A percentile compares a stretch with the other conserved stretches of the same genome.
Evolutionary conservation across 2,888 invertebrate species (phyloP).

Genomic region (Hofmannophila pseudospretella): DNA sequence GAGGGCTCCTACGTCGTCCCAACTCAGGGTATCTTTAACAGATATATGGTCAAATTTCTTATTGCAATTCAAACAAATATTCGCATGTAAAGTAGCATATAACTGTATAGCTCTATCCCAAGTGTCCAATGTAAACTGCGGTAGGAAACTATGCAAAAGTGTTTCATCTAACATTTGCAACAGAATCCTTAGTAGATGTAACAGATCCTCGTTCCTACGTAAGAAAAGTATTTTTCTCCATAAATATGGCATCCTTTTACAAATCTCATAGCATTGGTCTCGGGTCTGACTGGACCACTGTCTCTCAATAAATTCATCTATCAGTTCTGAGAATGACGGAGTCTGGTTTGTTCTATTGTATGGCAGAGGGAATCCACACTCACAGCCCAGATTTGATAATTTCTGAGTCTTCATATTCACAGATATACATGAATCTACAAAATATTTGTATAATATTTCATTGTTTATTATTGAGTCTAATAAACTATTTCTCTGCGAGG

Average conservation of each 20-base stretch:
- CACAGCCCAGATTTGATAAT: constrained; percentile 66
- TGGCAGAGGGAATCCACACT: constrained; percentile 79
- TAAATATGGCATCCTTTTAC: constrained; percentile 79
- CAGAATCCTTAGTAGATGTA: constrained; percentile 73
- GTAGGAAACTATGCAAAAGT: constrained; percentile 72
- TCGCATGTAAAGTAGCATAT: constrained; percentile 75
- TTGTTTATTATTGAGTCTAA: constrained; percentile 54
- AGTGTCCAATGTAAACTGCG: constrained; percentile 74
- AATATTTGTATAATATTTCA: constrained; percentile 66
- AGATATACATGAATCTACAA: constrained; percentile 77
- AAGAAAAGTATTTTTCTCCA: constrained; percentile 78
- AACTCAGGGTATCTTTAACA: constrained; percentile 70
- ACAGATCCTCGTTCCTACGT: constrained; percentile 65
- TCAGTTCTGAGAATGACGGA: constrained; percentile 74
- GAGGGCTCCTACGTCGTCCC: constrained; percentile 78
- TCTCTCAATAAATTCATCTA: constrained; percentile 74
- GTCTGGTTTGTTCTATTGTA: constrained; percentile 53
- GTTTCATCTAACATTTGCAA: constrained; percentile 79
- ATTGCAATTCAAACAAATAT: constrained; percentile 80
- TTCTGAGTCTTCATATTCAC: constrained; percentile 66
- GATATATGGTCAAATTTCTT: constrained; percentile 64
- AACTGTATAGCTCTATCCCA: constrained; percentile 78
- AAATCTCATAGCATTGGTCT: constrained; percentile 70
- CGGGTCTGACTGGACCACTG: constrained; percentile 60
- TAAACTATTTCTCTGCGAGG: constrained; percentile 36